Conservation (phyloP, 2,113 vertebrate genomes). For the Ceuthmochares aereus region DNA sequence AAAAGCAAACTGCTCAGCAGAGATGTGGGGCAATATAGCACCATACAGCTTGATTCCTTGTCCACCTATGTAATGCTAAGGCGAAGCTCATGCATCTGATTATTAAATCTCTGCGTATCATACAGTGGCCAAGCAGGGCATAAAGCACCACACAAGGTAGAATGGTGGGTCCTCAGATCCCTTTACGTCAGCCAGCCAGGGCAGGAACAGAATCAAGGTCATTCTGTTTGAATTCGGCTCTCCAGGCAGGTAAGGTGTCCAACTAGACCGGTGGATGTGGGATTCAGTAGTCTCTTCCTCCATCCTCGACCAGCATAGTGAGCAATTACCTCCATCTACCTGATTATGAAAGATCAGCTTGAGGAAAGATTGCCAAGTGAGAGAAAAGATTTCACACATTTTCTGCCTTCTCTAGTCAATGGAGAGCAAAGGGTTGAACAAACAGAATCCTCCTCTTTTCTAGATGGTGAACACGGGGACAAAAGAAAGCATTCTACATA, state of each 20-base stretch:
- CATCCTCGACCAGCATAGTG: neutral
- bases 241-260: neutral
- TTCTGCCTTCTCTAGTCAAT: neutral
- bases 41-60: neutral
- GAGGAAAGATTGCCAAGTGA: neutral
- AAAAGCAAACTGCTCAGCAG: neutral
- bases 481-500: neutral
- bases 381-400: neutral
- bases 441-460: neutral
- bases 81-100: neutral
- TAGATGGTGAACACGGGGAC: rapidly evolving
- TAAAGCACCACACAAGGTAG: rapidly evolving
- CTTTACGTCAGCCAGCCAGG: neutral
- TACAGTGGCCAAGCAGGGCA: neutral
- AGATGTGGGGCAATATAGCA: neutral
- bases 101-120: neutral
- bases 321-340: neutral
- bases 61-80: neutral
- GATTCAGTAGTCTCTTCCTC: neutral
- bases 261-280: neutral
- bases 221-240: neutral
- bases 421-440: neutral
- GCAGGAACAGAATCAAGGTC: neutral
- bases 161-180: neutral
- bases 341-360: neutral